phyloP scores from a whole-genome alignment of 2,888 invertebrate species.

The Bibio marci region DNA sequence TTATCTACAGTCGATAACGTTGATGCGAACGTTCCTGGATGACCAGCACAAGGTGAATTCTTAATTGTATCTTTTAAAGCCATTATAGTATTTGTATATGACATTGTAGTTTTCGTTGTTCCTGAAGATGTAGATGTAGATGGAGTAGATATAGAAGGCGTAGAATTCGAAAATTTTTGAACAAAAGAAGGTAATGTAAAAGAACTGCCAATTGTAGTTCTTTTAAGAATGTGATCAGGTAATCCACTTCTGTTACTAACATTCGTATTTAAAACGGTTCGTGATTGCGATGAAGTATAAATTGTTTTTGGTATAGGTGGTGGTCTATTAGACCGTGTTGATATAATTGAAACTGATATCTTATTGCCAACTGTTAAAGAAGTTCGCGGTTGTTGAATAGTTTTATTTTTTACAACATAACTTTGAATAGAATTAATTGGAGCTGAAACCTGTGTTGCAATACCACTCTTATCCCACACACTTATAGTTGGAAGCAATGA shows the following conservation, averaged over 20 bases:
- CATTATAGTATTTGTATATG: slow-evolving; percentile 36
- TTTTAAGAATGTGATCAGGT: background rate
- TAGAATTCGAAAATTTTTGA: background rate
- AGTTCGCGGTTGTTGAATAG: slow-evolving; percentile 1
- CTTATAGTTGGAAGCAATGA: slow-evolving; percentile 16
- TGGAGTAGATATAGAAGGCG: background rate
- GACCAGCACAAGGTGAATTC: slow-evolving; percentile 12
- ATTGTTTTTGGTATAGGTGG: background rate
- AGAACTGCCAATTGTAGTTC: background rate
- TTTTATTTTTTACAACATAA: background rate
- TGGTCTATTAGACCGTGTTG: background rate
- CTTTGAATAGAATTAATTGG: background rate
- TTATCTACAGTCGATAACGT: slow-evolving; percentile 33
- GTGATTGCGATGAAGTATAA: slow-evolving; percentile 1
- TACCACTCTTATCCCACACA: slow-evolving; percentile 27
- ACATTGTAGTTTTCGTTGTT: slow-evolving; percentile 36
- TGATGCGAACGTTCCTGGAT: slow-evolving; percentile 28
- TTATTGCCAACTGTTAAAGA: slow-evolving; percentile 1
- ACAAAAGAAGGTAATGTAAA: background rate
- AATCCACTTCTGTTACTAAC: background rate
- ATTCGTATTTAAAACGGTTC: background rate
- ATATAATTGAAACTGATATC: background rate
- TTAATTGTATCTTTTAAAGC: slow-evolving; percentile 29
- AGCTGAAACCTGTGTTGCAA: slow-evolving; percentile 1
- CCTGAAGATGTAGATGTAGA: slow-evolving; percentile 11